These are phyloP conservation scores for Trichomalopsis sarcophagae DNA, from an alignment of 1,140 invertebrate genomes.

Conservation along the genomic window DNA sequence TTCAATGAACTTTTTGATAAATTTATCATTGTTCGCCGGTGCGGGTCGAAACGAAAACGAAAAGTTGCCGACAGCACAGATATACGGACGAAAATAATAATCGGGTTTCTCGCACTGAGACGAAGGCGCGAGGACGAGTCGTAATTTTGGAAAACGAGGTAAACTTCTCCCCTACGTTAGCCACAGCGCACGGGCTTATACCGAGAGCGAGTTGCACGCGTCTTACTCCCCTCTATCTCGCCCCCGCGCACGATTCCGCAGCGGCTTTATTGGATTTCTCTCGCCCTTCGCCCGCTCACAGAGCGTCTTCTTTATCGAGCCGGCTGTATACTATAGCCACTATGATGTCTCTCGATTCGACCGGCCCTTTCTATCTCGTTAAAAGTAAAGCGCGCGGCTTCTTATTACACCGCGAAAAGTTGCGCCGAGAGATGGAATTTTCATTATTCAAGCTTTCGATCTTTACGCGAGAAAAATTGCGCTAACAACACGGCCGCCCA, in stretches of 20 bases:
- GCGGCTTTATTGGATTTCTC: constrained; percentile 44
- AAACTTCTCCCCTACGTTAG: not conserved
- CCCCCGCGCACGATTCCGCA: constrained; percentile 35
- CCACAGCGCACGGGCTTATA: not conserved
- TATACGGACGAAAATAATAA: not conserved
- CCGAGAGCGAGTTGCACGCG: not conserved
- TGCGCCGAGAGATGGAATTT: not conserved
- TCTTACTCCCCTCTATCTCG: constrained; percentile 35
- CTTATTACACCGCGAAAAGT: not conserved
- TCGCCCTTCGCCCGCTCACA: constrained; percentile 41
- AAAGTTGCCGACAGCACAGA: not conserved
- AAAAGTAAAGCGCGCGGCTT: constrained; percentile 4
- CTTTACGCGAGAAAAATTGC: not conserved
- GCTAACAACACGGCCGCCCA: not conserved
- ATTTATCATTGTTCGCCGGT: not conserved
- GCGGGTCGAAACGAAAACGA: too few relatives aligned
- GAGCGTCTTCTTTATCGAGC: constrained; percentile 54
- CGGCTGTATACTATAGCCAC: not conserved
- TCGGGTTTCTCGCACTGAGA: not conserved
- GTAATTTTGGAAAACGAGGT: constrained; percentile 44
- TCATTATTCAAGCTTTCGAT: not conserved
- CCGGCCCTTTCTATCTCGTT: constrained; percentile 24
- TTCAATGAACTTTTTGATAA: not conserved
- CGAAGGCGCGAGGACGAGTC: not conserved
- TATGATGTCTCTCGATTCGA: constrained; percentile 55